Conservation (phyloP, 1,140 invertebrate species). For the Nautilus pompilius region DNA sequence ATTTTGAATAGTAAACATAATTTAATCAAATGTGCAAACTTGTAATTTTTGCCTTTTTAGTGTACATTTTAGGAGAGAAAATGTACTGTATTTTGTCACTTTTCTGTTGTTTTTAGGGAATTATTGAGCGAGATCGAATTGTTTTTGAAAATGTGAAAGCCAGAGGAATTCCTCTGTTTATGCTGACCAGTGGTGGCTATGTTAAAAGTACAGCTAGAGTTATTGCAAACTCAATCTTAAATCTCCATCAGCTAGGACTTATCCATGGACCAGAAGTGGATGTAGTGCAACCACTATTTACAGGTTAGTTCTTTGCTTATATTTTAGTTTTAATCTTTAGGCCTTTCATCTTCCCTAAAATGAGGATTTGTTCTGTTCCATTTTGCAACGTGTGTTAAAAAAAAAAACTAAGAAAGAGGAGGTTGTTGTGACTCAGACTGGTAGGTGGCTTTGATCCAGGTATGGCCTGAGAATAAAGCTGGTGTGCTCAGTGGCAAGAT, state of each 20-base stretch:
- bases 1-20: not conserved
- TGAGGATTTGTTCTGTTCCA: too few species aligned
- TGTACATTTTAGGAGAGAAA: not conserved
- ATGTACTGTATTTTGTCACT: not conserved
- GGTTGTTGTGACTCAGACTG: too few species aligned
- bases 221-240: slow-evolving; percentile 78
- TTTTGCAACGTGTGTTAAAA: too few species aligned
- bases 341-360: too few species aligned
- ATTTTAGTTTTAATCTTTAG: too few species aligned
- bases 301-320: too few species aligned
- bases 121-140: slow-evolving; percentile 77
- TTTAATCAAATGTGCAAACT: not conserved
- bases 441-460: too few species aligned
- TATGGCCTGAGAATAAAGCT: too few species aligned
- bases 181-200: slow-evolving; percentile 87
- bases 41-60: not conserved
- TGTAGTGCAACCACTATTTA: too few species aligned
- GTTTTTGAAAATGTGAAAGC: slow-evolving; percentile 72
- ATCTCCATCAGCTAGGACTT: slow-evolving; percentile 58
- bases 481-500: too few species aligned
- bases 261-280: slow-evolving; percentile 46
- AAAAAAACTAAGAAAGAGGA: too few species aligned
- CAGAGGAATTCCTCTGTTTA: slow-evolving; percentile 73
- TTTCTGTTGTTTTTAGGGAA: slow-evolving; percentile 62
- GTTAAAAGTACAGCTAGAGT: slow-evolving; percentile 70